Evolutionary conservation across 2,888 invertebrate genomes (phyloP), one percentile per base, ranked within the genome.

Genomic region (Chalcosyrphus nemorum): DNA sequence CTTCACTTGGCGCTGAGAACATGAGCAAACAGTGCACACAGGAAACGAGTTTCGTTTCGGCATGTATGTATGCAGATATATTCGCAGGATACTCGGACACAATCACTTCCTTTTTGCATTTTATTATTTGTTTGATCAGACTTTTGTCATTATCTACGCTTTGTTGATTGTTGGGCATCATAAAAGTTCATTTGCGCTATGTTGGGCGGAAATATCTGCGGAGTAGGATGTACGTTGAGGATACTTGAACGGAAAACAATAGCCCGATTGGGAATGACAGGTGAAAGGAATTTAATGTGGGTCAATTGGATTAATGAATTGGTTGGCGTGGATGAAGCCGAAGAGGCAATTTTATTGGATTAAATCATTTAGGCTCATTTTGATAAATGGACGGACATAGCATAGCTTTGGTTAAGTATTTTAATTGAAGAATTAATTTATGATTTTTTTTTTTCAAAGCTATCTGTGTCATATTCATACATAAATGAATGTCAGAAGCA

Each of bases 211-310:
- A 52, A 72, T 54, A 24, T 43, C 52, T 65, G 57, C 19, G 43
- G 68, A 75, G 38, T 15, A 61, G 65, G 35, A 76, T 47, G n/a
- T n/a, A 41, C 17, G 7, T 29, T 15, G 19, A 65, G 56, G 61
- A 71, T 54, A 63, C 71, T 77, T 45, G 56, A 71, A 52, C 15
- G 50, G 38, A 63, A 61, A 68, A 74, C 56, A 80, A 63, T 52
- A 68, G 65, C 38, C 54, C 11, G 27, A 57, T 45, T 75, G 32
- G 57, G 29, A 27, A 65, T 63, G 80, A 75, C 78, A 84, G 80
- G 80, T 80, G 74, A 75, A 84, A 61, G 9, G 27, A 54, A 52
- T 63, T 84, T 78, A 65, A 80, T 59, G 54, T 70, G 70, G 74
- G 74, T 84, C 84, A 75, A 75, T 45, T 59, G 70, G 41, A n/a